Evolutionary conservation across 2,797 vertebrate species (phyloP).

Genomic region (Ara ararauna): DNA sequence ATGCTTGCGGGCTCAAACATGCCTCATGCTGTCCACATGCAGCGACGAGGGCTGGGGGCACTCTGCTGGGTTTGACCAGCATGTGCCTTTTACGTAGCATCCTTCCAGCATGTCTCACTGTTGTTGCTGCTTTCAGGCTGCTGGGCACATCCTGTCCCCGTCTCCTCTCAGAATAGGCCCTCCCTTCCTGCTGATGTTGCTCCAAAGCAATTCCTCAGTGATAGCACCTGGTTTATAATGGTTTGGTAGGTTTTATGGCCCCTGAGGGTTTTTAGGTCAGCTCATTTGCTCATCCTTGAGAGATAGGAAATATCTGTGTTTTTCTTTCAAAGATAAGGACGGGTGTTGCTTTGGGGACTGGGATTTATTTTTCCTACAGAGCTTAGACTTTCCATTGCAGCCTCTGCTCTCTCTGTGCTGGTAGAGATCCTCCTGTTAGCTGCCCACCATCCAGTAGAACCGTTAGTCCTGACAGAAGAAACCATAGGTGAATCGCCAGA

Average conservation of each 20-base stretch:
- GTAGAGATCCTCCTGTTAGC: neutral
- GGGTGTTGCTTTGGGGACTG: neutral
- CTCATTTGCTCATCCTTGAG: neutral
- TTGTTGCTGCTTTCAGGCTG: neutral
- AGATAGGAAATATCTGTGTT: accelerated
- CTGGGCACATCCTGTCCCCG: accelerated
- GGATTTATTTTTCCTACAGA: neutral
- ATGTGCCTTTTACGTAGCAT: neutral
- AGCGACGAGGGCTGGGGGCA: neutral
- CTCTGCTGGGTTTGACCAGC: neutral
- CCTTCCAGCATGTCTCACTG: neutral
- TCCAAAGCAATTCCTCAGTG: neutral
- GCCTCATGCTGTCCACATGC: neutral
- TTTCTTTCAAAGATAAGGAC: neutral
- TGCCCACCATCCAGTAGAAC: neutral
- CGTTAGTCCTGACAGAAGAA: neutral
- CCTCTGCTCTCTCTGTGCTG: neutral
- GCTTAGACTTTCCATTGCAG: neutral
- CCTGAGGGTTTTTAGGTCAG: neutral
- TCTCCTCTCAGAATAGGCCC: neutral
- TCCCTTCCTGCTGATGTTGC: neutral
- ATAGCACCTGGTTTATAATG: neutral
- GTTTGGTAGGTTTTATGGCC: neutral
- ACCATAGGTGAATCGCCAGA: slow-evolving; percentile 49
- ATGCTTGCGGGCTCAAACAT: neutral